phyloP scores from a whole-genome alignment of 2,888 invertebrate species.

The Lutraria lutraria region DNA sequence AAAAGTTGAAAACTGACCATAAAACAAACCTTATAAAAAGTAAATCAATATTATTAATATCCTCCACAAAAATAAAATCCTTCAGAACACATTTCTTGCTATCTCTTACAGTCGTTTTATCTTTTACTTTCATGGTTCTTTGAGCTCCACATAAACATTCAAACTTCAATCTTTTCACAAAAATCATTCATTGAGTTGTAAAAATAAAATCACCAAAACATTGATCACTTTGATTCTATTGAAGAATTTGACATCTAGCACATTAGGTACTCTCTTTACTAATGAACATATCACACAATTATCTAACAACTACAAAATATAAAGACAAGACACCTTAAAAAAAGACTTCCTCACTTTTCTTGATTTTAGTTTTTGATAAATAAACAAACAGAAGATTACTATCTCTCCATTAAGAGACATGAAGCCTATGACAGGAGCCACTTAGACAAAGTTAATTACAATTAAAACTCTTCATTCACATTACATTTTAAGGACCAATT shows the following conservation, averaged over 20 bases:
- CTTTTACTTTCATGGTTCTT: slow-evolving; percentile 10
- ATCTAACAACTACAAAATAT: neutral
- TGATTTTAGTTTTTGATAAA: slow-evolving; percentile 4
- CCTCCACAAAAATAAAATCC: slow-evolving; percentile 18
- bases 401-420: slow-evolving; percentile 4
- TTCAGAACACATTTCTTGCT: neutral
- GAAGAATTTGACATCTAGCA: neutral
- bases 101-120: neutral
- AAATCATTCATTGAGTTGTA: neutral
- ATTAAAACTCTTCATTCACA: neutral
- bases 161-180: neutral
- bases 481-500: neutral
- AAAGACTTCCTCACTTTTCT: neutral
- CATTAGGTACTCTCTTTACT: neutral
- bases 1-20: neutral
- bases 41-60: slow-evolving; percentile 29
- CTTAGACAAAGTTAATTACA: slow-evolving; percentile 18
- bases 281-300: slow-evolving; percentile 1
- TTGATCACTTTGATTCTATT: neutral
- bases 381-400: neutral
- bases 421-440: neutral
- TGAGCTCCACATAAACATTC: neutral
- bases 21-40: slow-evolving; percentile 28
- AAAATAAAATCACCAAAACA: neutral
- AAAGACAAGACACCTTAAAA: neutral